phyloP scores from a whole-genome alignment of 2,797 vertebrate genomes.

The Lacerta viridis region DNA sequence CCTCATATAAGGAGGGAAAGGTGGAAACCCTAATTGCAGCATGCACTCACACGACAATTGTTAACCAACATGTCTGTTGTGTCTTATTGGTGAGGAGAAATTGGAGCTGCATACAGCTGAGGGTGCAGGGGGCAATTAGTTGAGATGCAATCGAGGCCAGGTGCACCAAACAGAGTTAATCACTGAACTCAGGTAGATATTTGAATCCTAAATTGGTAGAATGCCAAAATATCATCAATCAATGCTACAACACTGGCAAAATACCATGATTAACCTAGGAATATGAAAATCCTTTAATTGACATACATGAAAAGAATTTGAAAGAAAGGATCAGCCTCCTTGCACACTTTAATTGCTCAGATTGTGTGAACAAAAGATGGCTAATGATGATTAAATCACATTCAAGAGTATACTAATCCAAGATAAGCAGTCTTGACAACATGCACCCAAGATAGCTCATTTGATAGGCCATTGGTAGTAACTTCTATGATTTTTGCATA shows the following conservation, averaged over 20 bases:
- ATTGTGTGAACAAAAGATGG: neutral
- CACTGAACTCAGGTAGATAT: neutral
- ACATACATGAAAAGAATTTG: neutral
- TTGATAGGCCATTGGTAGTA: neutral
- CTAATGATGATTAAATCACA: constrained; percentile 1
- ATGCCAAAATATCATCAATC: constrained; percentile 11
- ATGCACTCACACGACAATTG: neutral
- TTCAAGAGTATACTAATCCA: constrained; percentile 5
- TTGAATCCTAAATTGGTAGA: neutral
- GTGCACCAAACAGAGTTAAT: neutral
- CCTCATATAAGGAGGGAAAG: too few relatives aligned
- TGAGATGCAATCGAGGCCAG: neutral
- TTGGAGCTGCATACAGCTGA: neutral
- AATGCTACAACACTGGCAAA: neutral
- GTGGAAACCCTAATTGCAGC: neutral
- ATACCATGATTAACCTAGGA: neutral
- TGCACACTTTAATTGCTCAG: neutral
- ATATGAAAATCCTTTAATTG: constrained; percentile 16
- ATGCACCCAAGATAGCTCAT: neutral
- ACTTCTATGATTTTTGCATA: neutral
- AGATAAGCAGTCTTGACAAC: neutral
- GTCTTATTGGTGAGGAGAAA: neutral
- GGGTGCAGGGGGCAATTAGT: neutral
- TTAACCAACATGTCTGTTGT: neutral
- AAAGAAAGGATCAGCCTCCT: neutral